These are phyloP conservation scores for Eupithecia pulchellata DNA, from an alignment of 2,888 invertebrate genomes.

Conservation along the genomic window DNA sequence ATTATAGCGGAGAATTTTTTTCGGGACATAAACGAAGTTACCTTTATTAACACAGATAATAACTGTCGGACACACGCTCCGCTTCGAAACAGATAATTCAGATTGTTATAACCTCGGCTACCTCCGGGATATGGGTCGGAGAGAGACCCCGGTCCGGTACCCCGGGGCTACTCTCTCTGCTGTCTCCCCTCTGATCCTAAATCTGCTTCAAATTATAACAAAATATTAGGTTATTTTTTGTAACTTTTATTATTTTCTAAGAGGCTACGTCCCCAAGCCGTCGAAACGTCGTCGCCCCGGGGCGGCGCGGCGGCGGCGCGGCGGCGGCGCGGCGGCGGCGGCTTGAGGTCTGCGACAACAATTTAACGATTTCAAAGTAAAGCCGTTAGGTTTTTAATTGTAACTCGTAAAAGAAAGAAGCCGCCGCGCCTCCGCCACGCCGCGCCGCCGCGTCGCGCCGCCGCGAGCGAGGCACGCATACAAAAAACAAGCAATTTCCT, in stretches of 20 bases:
- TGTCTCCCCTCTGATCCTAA: too few species aligned
- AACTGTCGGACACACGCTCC: too few species aligned
- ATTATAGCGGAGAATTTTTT: too few species aligned
- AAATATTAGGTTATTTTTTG: too few species aligned
- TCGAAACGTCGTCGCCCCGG: background rate
- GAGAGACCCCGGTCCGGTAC: too few species aligned
- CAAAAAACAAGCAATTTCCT: slow-evolving; percentile 67
- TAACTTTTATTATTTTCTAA: background rate
- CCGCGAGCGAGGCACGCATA: slow-evolving; percentile 40
- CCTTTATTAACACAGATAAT: background rate
- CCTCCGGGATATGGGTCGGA: too few species aligned
- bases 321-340: background rate
- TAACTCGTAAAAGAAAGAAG: slow-evolving; percentile 60
- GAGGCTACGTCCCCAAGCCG: background rate
- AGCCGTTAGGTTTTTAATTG: slow-evolving; percentile 62
- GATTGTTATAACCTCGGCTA: too few species aligned
- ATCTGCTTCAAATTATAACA: too few species aligned
- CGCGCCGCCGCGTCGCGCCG: too few species aligned
- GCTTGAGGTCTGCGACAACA: slow-evolving; percentile 47
- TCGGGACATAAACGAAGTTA: too few species aligned
- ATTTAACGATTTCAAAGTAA: slow-evolving; percentile 53
- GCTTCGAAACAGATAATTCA: too few species aligned
- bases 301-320: background rate
- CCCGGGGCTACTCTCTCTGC: too few species aligned
- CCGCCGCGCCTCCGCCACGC: background rate